These are phyloP conservation scores for Physocephala rufipes DNA, from an alignment of 2,888 invertebrate species.

Conservation along the genomic window DNA sequence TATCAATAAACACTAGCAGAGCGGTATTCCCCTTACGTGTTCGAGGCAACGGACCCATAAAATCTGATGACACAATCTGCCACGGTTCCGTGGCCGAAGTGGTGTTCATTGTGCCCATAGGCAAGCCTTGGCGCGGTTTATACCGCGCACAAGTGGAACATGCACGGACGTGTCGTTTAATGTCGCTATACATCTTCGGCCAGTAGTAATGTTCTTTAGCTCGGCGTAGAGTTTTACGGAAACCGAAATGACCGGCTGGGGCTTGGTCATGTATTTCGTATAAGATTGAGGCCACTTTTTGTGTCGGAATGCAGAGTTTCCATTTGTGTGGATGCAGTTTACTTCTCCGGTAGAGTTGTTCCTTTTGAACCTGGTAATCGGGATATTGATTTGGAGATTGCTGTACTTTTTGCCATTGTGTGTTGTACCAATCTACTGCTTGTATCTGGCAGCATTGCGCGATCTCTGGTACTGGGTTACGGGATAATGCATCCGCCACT, in stretches of 20 bases:
- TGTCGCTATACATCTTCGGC: neutral
- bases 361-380: neutral
- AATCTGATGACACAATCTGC: neutral
- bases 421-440: neutral
- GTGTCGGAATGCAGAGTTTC: neutral
- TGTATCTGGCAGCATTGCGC: too few relatives aligned
- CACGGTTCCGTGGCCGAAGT: neutral
- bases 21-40: neutral
- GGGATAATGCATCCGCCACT: conserved; percentile 36
- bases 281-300: neutral
- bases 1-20: neutral
- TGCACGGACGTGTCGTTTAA: neutral
- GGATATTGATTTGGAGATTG: neutral
- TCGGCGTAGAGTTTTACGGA: neutral
- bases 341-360: neutral
- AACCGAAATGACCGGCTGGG: neutral
- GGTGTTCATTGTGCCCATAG: neutral
- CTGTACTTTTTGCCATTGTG: neutral
- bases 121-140: neutral
- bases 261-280: neutral
- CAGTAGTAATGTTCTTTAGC: neutral
- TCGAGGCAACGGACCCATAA: neutral
- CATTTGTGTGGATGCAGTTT: neutral
- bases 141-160: conserved; percentile 8
- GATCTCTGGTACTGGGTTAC: neutral